Evolutionary conservation across 30 jellyfish, hydroid and myxozoan species (phyloP).

Genomic region (Rhopilema esculentum): DNA sequence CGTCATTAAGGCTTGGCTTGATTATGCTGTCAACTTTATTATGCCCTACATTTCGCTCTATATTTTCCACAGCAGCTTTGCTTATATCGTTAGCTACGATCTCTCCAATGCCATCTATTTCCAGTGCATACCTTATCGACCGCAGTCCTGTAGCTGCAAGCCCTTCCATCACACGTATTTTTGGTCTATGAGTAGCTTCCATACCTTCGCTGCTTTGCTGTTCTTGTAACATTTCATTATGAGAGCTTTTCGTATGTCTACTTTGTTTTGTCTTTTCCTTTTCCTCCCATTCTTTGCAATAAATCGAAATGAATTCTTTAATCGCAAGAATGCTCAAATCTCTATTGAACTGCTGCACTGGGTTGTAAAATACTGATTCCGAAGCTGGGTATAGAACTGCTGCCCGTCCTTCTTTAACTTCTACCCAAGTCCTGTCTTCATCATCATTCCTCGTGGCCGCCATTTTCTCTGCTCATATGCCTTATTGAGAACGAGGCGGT

Average conservation of each 20-base stretch:
- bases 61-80: conserved; percentile 81
- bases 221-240: not conserved
- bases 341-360: conserved; percentile 94
- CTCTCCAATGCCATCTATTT: conserved; percentile 58
- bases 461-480: not conserved
- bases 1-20: conserved; percentile 74
- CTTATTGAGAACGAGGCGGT: not conserved
- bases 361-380: conserved; percentile 84
- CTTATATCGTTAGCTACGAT: conserved; percentile 91
- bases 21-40: conserved; percentile 68
- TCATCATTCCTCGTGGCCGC: not conserved
- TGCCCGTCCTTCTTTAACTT: conserved; percentile 91
- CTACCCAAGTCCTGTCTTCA: not conserved
- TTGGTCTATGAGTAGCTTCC: not conserved
- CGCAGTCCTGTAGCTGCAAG: conserved; percentile 98
- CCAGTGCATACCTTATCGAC: conserved; percentile 89
- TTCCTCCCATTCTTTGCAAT: not conserved
- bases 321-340: conserved; percentile 87
- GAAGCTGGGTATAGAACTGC: conserved; percentile 71
- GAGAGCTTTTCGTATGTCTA: not conserved
- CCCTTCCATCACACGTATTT: conserved; percentile 77
- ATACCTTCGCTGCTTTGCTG: not conserved
- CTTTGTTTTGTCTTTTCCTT: not conserved
- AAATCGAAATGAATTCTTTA: conserved; percentile 42
- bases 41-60: conserved; percentile 62